Evolutionary conservation across 2,888 invertebrate species (phyloP), one percentile per base, ranked within the genome.

Genomic region (Harpalus rufipes): DNA sequence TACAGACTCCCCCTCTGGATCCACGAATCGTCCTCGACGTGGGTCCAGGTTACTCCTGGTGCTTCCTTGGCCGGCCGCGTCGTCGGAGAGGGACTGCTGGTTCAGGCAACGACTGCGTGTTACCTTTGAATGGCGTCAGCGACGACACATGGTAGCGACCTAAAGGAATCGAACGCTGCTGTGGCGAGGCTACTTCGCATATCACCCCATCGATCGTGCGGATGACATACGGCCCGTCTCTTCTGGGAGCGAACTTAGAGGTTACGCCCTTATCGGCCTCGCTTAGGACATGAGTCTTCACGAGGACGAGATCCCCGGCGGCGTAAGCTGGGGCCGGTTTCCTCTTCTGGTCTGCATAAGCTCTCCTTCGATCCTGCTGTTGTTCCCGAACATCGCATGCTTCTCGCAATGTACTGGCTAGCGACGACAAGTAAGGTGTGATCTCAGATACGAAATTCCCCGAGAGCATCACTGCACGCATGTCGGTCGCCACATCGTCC

Each of bases 1-100:
- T 72, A 72, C 72, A 72, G 72, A 0, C 72, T 72, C n/a, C n/a
- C n/a, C n/a, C n/a, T n/a, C n/a, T 72, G 72, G 72, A 72, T 72
- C 21, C 14, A 4, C 44, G 44, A 44, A 2, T 44, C 44, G 44
- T 7, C 16, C n/a, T 51, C 76, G 76, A n/a, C n/a, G 12, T 41
- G n/a, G 76, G 44, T 56, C 51, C 76, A 76, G 76, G 21, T 41
- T 44, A 14, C 12, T 44, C 2, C 51, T n/a, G 6, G 10, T 56
- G 12, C 18, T 76, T 76, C 41, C 18, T n/a, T 16, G 44, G 76
- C 12, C 76, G 76, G n/a, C 76, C 76, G 6, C 44, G n/a, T 44
- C 21, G 32, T 25, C 44, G 44, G 14, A 76, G 5, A 7, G 76
- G 76, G 16, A 18, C 16, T 0, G 41, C 76, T 1, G 76, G 76